Evolutionary conservation across 2,888 invertebrate genomes (phyloP).

Genomic region (Drosophila neonasuta): DNA sequence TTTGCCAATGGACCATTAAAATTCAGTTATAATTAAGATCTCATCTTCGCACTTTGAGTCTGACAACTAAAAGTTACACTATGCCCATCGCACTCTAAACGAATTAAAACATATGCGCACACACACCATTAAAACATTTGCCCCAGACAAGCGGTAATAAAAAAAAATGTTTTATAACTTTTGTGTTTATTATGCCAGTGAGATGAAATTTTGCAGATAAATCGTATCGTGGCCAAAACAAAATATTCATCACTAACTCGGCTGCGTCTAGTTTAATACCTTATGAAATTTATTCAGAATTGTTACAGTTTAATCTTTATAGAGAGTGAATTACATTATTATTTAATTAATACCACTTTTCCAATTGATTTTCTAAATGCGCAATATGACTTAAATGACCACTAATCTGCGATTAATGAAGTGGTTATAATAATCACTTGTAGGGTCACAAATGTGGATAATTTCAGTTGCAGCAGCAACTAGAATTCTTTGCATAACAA

Average conservation of each 20-base stretch:
- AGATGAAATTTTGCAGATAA: conserved; percentile 1
- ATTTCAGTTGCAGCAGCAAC: too few relatives aligned
- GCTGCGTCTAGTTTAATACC: background rate
- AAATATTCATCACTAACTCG: background rate
- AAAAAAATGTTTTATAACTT: background rate
- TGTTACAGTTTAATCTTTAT: too few relatives aligned
- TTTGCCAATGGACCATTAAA: too few relatives aligned
- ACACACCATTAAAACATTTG: background rate
- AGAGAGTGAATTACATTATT: background rate
- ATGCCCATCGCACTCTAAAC: background rate
- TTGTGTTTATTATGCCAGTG: conserved; percentile 1
- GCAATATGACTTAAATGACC: background rate
- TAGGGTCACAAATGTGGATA: too few relatives aligned
- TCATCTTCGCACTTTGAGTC: background rate
- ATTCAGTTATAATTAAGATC: conserved; percentile 1
- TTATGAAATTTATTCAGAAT: background rate
- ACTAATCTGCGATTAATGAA: background rate
- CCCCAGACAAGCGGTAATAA: conserved; percentile 1
- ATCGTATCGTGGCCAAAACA: background rate
- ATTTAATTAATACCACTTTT: background rate
- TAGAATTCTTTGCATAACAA: background rate
- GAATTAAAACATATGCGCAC: background rate
- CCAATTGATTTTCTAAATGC: background rate
- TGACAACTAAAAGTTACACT: background rate
- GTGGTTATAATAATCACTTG: too few relatives aligned